These are phyloP conservation scores for Nymphalis io DNA, from an alignment of 1,140 invertebrate genomes.

Conservation along the genomic window DNA sequence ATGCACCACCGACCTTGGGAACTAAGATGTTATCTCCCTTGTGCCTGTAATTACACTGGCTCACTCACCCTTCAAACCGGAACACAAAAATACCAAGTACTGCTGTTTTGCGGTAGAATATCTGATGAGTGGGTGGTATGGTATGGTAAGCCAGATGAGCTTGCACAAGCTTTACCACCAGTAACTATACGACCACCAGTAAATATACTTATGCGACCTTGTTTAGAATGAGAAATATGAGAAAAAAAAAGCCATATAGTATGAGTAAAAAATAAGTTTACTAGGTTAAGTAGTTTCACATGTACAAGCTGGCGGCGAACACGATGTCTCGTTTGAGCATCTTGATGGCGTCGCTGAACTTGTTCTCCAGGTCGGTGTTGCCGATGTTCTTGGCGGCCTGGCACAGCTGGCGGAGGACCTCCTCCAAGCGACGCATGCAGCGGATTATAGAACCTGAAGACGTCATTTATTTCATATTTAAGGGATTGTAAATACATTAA, in stretches of 20 bases:
- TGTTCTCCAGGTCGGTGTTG: constrained; percentile 96
- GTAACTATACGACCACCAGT: too few species aligned
- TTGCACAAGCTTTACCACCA: too few species aligned
- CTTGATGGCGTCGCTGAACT: constrained; percentile 96
- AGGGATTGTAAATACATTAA: not conserved
- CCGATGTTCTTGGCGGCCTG: constrained; percentile 98
- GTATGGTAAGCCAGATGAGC: too few species aligned
- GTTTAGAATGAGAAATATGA: too few species aligned
- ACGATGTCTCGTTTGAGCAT: constrained; percentile 98
- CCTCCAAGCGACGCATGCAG: constrained; percentile 97
- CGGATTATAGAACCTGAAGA: constrained; percentile 96
- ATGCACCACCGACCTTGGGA: too few species aligned
- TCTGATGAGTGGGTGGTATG: too few species aligned
- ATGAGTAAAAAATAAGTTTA: constrained; percentile 10
- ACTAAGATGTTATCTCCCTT: too few species aligned
- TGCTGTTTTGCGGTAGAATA: too few species aligned
- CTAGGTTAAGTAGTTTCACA: constrained; percentile 81
- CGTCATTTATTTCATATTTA: not conserved
- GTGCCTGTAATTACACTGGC: too few species aligned
- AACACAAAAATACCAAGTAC: too few species aligned
- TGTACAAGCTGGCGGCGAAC: constrained; percentile 98
- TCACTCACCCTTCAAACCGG: too few species aligned
- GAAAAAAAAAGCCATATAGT: constrained; percentile 14
- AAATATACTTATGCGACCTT: too few species aligned
- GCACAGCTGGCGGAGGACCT: constrained; percentile 95